Base-by-base conservation (phyloP, 1,140 invertebrate species). In the Sipha flava region DNA sequence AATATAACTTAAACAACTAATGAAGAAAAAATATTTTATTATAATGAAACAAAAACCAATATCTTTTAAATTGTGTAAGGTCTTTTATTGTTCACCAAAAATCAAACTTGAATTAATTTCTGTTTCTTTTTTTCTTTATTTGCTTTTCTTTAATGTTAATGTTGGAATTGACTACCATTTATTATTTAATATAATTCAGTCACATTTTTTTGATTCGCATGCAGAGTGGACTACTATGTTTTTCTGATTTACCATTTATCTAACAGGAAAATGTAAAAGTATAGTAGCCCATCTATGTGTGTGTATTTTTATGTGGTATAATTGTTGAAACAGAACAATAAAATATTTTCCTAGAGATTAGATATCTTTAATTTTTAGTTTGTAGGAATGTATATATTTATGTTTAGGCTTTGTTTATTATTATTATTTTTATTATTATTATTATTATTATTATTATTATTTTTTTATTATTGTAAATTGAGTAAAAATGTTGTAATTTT, bases 361-460 rank as follows among this genome's bases (percentile, higher is more conserved):
- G 26, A 37, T 23, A 54, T 75, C n/a, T 54, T 52, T 52, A 31
- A 75, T 37, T 31, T 59, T 37, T 57, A 43, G 12, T 23, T 23
- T 54, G 62, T 43, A 3, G 40, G 34, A 26, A 43, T 77, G 52
- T 40, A 77, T 10, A 77, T 73, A 73, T 14, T 54, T 52, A 77
- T 57, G 23, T 54, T 77, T 77, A 26, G 73, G n/a, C n/a, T 57
- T 59, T n/a, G 57, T 77, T 77, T 54, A 40, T 40, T 77, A 57
- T 77, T 59, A 57, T 57, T 26, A 26, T 37, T 18, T 34, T 64
- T n/a, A n/a, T n/a, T n/a, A n/a, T n/a, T n/a, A n/a, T n/a, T n/a
- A n/a, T n/a, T n/a, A n/a, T n/a, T n/a, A n/a, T n/a, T n/a, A n/a
- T n/a, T n/a, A n/a, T n/a, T n/a, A n/a, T 29, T 59, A 31, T 59